A percentile compares a stretch with the other conserved stretches of the same genome.
Conservation (phyloP, 2,888 invertebrate genomes). For the Himalopsyche japonica region DNA sequence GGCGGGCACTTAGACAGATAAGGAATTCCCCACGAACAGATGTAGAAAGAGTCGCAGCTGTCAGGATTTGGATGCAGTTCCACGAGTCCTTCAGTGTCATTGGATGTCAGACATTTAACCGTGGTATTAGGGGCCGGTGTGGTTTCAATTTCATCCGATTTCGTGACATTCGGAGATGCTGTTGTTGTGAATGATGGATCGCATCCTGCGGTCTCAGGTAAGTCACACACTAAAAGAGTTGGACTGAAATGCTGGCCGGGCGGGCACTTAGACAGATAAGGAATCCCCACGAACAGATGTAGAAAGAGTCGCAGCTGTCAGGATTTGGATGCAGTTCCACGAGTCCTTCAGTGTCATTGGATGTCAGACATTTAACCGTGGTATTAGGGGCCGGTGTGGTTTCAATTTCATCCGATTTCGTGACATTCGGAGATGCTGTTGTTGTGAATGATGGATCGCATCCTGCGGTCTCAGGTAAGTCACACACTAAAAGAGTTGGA, state of each 20-base stretch:
- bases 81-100: slow-evolving; percentile 1
- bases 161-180: too few relatives aligned
- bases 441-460: not conserved
- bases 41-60: slow-evolving; percentile 26
- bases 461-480: slow-evolving; percentile 16
- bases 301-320: slow-evolving; percentile 22
- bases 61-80: slow-evolving; percentile 24
- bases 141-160: too few relatives aligned
- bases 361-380: not conserved
- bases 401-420: too few relatives aligned
- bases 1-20: slow-evolving; percentile 25
- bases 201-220: slow-evolving; percentile 21
- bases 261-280: slow-evolving; percentile 24
- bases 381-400: too few relatives aligned
- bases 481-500: slow-evolving; percentile 13
- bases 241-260: slow-evolving; percentile 20
- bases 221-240: slow-evolving; percentile 16
- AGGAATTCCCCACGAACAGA: slow-evolving; percentile 25
- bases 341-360: not conserved
- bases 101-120: too few relatives aligned
- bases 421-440: too few relatives aligned
- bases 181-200: too few relatives aligned
- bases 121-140: too few relatives aligned
- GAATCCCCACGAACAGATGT: slow-evolving; percentile 28
- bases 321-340: slow-evolving; percentile 28